Evolutionary conservation across 2,888 invertebrate species (phyloP), one percentile per base, ranked within the genome.

Genomic region (Tubiluchus corallicola): DNA sequence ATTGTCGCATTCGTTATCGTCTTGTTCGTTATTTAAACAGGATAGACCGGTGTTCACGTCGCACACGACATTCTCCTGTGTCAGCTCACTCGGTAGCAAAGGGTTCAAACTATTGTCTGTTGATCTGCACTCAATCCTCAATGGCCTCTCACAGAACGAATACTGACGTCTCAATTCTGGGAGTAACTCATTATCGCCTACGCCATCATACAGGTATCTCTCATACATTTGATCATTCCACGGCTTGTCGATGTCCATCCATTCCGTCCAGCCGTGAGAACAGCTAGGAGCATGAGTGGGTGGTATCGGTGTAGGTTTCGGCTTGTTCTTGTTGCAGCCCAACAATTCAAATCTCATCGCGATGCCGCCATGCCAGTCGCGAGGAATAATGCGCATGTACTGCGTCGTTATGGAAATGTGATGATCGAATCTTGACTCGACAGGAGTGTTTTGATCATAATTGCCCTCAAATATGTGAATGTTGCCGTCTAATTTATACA

Each of bases 21-120:
- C 40, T 18, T 51, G 50, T 3, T 50, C 49, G 3, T 50, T 52
- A 45, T 58, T 54, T 38, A 49, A 46, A 47, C 61, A 61, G 3
- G 50, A 42, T 4, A 61, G 47, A 3, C 61, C 61, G 17, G 39
- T 49, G n/a, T 53, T 48, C 1, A 51, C 39, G 44, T 57, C 53
- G 47, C 61, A 61, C 15, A 20, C 37, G 2, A 50, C 44, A 9
- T 29, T 9, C 29, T 29, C 29, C n/a, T n/a, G 9, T n/a, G 29
- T 29, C 29, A 29, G 29, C 9, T 29, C 29, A 9, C 9, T 9
- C 29, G 29, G 29, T n/a, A n/a, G n/a, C n/a, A n/a, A n/a, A n/a
- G n/a, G n/a, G n/a, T n/a, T n/a, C 29, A 29, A 9, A 9, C n/a
- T 9, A n/a, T 29, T n/a, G 29, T 29, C 29, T 29, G 9, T 9